These are phyloP conservation scores for Okamejei kenojei DNA, from an alignment of 2,797 vertebrate species.

Conservation along the genomic window DNA sequence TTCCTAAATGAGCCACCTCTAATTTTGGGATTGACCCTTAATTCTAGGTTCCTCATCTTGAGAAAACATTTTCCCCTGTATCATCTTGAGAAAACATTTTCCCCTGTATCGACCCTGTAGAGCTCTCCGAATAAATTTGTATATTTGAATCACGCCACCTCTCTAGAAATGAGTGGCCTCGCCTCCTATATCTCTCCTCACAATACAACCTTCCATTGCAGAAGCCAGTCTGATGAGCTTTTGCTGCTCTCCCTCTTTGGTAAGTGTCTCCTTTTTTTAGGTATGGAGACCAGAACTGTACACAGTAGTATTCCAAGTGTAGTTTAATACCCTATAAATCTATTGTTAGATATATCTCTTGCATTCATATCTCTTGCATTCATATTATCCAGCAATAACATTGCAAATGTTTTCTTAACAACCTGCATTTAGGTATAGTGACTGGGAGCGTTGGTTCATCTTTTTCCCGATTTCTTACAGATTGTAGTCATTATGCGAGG, in stretches of 20 bases:
- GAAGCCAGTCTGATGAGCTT: not conserved
- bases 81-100: no score
- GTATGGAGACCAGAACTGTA: not conserved
- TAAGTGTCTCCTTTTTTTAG: not conserved
- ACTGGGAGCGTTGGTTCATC: not conserved
- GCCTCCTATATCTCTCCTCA: no score
- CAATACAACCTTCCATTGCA: no score
- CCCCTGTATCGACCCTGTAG: no score
- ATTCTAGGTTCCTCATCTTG: no score
- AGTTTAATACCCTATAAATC: not conserved
- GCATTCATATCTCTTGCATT: not conserved
- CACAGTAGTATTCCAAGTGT: not conserved
- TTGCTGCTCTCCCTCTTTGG: not conserved
- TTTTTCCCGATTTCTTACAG: slow-evolving; percentile 56
- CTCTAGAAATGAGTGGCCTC: no score
- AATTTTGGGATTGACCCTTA: no score
- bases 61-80: no score
- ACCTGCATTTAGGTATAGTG: not conserved
- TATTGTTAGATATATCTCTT: not conserved
- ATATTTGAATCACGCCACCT: no score
- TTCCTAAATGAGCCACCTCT: no score
- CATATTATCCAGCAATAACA: not conserved
- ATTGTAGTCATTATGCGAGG: slow-evolving; percentile 98
- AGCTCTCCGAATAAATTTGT: no score
- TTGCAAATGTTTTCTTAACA: not conserved